Evolutionary conservation across 1,140 invertebrate species (phyloP), one percentile per base, ranked within the genome.

Genomic region (Macrotrachela quadricornifera): DNA sequence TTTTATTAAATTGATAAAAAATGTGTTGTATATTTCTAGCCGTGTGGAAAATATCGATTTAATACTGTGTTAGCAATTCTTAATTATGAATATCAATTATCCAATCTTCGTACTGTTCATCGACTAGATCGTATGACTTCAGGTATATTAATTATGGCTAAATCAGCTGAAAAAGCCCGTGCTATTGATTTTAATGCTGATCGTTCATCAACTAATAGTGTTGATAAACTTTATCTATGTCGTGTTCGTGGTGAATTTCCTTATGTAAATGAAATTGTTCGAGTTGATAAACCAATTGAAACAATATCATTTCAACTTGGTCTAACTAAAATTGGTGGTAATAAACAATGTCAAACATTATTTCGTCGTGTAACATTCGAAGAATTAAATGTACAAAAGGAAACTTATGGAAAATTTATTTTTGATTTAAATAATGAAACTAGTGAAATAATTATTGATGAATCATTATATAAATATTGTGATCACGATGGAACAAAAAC

Each of bases 181-280:
- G 21, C 21, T 2, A 44, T 17, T 17, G 17, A 44, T 44, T 17
- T 15, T 15, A 44, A n/a, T 15, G 17, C 17, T 44, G n/a, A 18
- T 44, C 88, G 62, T 84, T 92, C 71, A 88, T 96, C 55, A 75
- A 82, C 58, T 83, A 88, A 63, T 74, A 85, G 61, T 65, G 85
- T 95, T 4, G 77, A 80, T 61, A 99, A 99, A 68, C 85, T 94
- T 66, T 99, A 99, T 69, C 79, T 99, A 0, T 92, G 88, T 69
- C 76, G 85, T 58, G 92, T 99, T 0, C 85, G 87, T 58, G 94
- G 94, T 47, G 77, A 82, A 63, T 99, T 99, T 71, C 91, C 91
- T 6, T 49, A 14, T 14, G 30, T 40, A 10, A 11, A 30, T n/a
- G 4, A 36, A n/a, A 49, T 12, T 49, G 11, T 49, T 18, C 37